Percentiles rank a stretch among this genome's conserved stretches.
Evolutionary conservation across 1,140 invertebrate species (phyloP).

Genomic region (Lucilia cuprina): DNA sequence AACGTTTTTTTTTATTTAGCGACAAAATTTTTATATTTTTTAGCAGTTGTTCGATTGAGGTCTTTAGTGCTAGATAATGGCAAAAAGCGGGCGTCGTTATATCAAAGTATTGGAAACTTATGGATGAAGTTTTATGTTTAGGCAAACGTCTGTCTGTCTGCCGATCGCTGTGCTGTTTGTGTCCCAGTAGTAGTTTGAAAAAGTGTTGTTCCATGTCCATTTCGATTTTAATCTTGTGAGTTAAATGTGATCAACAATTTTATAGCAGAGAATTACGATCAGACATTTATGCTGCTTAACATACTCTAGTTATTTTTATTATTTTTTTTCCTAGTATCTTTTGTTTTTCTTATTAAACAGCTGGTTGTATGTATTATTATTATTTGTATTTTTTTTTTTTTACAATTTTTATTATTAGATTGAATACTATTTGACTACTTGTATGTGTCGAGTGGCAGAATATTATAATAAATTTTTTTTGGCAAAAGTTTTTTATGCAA

Average conservation of each 20-base stretch:
- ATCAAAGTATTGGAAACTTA: neutral
- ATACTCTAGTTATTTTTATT: neutral
- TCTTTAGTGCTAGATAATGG: neutral
- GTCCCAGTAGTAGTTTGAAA: neutral
- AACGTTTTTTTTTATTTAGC: conserved; percentile 1
- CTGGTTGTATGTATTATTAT: neutral
- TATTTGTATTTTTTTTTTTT: neutral
- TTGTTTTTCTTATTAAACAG: conserved; percentile 16
- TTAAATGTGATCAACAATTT: conserved; percentile 29
- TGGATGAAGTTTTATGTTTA: neutral
- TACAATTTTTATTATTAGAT: neutral
- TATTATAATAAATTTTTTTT: neutral
- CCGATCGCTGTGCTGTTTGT: neutral
- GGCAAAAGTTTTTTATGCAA: neutral
- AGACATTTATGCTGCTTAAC: neutral
- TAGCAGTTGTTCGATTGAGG: neutral
- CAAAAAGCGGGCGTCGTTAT: conserved; percentile 27
- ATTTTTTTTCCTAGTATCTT: neutral
- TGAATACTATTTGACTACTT: conserved; percentile 12
- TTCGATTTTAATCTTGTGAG: conserved; percentile 35
- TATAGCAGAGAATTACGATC: neutral
- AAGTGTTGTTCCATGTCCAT: conserved; percentile 30
- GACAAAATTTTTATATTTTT: neutral
- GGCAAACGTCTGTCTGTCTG: neutral
- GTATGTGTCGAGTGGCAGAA: neutral